A percentile compares a stretch with the other conserved stretches of the same genome.
Evolutionary conservation across 2,888 invertebrate genomes (phyloP).

Genomic region (Vandiemenella viatica): DNA sequence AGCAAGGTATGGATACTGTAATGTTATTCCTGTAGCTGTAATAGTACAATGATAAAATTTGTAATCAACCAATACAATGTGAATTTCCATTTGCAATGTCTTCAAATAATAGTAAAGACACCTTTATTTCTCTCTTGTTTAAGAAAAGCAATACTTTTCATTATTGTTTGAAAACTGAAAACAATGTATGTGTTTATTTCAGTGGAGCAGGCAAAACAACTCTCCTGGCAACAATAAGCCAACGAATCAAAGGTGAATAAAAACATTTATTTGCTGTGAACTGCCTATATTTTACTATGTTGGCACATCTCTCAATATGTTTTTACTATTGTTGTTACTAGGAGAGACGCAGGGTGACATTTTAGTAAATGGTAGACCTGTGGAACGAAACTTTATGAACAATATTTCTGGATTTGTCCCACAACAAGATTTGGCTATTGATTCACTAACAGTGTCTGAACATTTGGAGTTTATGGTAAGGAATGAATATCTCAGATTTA

Average conservation of each 20-base stretch:
- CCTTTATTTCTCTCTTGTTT: too few species aligned
- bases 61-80: slow-evolving; percentile 5
- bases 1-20: slow-evolving; percentile 36
- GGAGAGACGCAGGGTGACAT: slow-evolving; percentile 50
- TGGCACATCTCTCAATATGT: neutral
- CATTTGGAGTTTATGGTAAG: slow-evolving; percentile 75
- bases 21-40: neutral
- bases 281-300: neutral
- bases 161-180: neutral
- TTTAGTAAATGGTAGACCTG: slow-evolving; percentile 49
- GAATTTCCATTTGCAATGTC: neutral
- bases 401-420: slow-evolving; percentile 72
- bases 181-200: too few species aligned
- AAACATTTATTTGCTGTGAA: neutral
- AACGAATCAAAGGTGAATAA: slow-evolving; percentile 50
- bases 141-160: neutral
- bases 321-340: slow-evolving; percentile 17
- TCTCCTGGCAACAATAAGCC: slow-evolving; percentile 54
- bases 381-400: slow-evolving; percentile 48
- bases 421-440: slow-evolving; percentile 68
- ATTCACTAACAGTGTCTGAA: slow-evolving; percentile 62
- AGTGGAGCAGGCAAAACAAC: slow-evolving; percentile 70
- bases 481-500: slow-evolving; percentile 1
- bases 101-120: slow-evolving; percentile 4
- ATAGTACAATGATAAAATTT: too few species aligned